Conservation (phyloP, 2,888 invertebrate genomes). For the Tachina lurida region DNA sequence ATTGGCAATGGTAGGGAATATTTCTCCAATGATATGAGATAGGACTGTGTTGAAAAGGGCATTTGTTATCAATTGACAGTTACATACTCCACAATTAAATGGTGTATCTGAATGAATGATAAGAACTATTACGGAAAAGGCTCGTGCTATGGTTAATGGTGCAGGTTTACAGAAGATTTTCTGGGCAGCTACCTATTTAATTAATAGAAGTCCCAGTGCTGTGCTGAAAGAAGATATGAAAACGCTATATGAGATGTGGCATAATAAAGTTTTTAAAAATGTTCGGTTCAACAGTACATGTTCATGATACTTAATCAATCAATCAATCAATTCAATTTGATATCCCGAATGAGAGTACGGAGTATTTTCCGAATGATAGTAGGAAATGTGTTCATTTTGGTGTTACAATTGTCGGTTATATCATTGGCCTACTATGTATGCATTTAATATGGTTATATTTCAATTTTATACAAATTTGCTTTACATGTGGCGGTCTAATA, state of each 20-base stretch:
- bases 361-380: too few relatives aligned
- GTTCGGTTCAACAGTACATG: too few relatives aligned
- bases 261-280: too few relatives aligned
- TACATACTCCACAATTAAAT: conserved; percentile 79
- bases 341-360: too few relatives aligned
- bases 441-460: background rate
- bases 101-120: too few relatives aligned
- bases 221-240: conserved; percentile 74
- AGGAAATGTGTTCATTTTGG: too few relatives aligned
- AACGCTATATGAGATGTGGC: conserved; percentile 80
- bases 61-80: conserved; percentile 80
- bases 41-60: conserved; percentile 76
- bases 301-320: too few relatives aligned
- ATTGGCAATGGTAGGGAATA: conserved; percentile 53
- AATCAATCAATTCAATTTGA: too few relatives aligned
- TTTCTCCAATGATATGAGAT: too few relatives aligned
- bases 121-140: conserved; percentile 77
- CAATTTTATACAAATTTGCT: background rate
- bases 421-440: too few relatives aligned
- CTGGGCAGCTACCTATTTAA: conserved; percentile 76
- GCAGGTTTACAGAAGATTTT: conserved; percentile 77
- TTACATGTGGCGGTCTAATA: background rate
- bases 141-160: conserved; percentile 77
- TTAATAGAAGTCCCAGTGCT: conserved; percentile 79
- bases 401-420: too few relatives aligned